A percentile compares a stretch with the other conserved stretches of the same genome.
phyloP scores from a whole-genome alignment of 35 echinoderm and acorn worm genomes.

The Strongylocentrotus purpuratus region DNA sequence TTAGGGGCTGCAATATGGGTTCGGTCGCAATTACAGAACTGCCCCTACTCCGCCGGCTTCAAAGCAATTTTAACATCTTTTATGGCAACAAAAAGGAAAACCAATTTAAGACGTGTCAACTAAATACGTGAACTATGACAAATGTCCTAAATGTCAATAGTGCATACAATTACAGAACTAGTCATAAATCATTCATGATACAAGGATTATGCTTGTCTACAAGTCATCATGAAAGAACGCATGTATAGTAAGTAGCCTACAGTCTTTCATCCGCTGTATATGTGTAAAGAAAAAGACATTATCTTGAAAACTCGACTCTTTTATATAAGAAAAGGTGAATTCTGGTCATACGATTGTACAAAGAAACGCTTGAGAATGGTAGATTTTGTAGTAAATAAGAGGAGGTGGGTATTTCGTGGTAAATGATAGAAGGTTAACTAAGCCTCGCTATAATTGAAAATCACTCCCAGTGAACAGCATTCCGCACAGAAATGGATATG shows the following conservation, averaged over 20 bases:
- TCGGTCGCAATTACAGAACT: background rate
- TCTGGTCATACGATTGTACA: no score
- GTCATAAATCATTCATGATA: background rate
- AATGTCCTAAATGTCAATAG: background rate
- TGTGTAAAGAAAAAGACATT: background rate
- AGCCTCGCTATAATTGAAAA: no score
- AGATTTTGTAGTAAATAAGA: no score
- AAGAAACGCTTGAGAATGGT: no score
- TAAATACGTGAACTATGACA: background rate
- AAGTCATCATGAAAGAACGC: background rate
- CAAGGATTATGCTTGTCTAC: slow-evolving; percentile 9
- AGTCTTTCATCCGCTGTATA: background rate
- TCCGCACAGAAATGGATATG: no score
- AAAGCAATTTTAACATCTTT: background rate
- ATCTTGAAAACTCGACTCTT: background rate
- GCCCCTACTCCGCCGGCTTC: background rate
- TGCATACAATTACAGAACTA: background rate
- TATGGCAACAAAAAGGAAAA: background rate
- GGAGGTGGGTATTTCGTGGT: no score
- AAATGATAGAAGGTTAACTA: no score
- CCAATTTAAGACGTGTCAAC: background rate
- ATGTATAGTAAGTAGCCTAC: background rate
- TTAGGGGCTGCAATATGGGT: background rate
- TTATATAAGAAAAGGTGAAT: no score
- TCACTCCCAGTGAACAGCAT: no score